Percentiles rank a stretch among this genome's conserved stretches.
Evolutionary conservation across 2,888 invertebrate species (phyloP).

Genomic region (Teleogryllus oceanicus): DNA sequence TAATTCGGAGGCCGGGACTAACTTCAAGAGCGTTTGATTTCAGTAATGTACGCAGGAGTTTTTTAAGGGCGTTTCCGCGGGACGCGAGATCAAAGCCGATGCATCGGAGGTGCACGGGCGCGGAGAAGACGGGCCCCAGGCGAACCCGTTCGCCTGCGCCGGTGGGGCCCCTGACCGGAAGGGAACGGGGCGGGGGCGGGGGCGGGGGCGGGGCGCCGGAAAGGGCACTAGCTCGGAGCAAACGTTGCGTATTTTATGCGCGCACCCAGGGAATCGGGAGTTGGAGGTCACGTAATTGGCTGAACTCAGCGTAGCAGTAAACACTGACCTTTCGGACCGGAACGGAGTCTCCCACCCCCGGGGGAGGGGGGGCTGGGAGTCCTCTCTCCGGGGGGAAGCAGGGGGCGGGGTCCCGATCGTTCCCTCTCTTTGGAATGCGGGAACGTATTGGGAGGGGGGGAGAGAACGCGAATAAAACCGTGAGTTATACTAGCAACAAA

Average conservation of each 20-base stretch:
- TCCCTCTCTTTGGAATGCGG: conserved; percentile 9
- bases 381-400: neutral
- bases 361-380: neutral
- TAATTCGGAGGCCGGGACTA: too few relatives aligned
- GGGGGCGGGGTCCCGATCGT: neutral
- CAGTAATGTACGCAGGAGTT: too few relatives aligned
- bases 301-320: neutral
- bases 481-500: conserved; percentile 1
- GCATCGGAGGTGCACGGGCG: too few relatives aligned
- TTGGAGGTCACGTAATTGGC: neutral
- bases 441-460: neutral
- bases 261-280: neutral
- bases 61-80: too few relatives aligned
- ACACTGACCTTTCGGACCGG: neutral
- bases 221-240: neutral
- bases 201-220: neutral
- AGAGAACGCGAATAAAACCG: neutral
- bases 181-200: neutral
- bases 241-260: conserved; percentile 4
- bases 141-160: too few relatives aligned
- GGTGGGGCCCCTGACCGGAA: neutral
- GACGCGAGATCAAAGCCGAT: too few relatives aligned
- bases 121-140: too few relatives aligned
- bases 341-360: neutral
- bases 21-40: too few relatives aligned